Evolutionary conservation across 2,888 invertebrate genomes (phyloP).

Genomic region (Papilio protenor): DNA sequence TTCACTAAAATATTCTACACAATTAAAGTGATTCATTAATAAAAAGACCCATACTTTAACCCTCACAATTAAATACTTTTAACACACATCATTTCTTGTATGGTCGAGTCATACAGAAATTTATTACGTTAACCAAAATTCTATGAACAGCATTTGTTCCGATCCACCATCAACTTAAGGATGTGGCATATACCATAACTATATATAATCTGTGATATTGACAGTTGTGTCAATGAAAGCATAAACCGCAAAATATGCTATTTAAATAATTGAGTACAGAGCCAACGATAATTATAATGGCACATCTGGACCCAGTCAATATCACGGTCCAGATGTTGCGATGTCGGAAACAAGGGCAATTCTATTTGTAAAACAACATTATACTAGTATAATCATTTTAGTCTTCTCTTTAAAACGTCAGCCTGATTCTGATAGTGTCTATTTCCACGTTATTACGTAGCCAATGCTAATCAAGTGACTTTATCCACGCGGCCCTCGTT

Average conservation of each 20-base stretch:
- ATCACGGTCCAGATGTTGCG: conserved; percentile 10
- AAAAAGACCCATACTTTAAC: background rate
- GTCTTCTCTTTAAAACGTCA: background rate
- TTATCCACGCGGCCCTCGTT: background rate
- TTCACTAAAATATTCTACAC: conserved; percentile 3
- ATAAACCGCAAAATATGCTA: background rate
- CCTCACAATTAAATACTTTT: background rate
- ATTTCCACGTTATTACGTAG: background rate
- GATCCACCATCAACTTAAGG: too few relatives aligned
- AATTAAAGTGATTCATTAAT: conserved; percentile 4
- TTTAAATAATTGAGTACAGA: conserved; percentile 6
- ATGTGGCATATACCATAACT: background rate
- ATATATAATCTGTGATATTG: background rate
- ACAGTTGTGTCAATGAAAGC: background rate
- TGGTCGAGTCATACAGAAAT: background rate
- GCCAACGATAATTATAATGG: conserved; percentile 11
- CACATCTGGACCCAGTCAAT: conserved; percentile 1
- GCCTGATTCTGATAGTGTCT: background rate
- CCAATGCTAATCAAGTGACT: background rate
- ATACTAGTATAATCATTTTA: background rate
- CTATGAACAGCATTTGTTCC: too few relatives aligned
- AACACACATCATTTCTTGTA: background rate
- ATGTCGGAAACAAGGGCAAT: conserved; percentile 7
- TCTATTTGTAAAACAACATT: background rate
- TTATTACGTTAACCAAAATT: too few relatives aligned